Base-by-base conservation (phyloP, 2,888 invertebrate species). In the Andrena flavipes region DNA sequence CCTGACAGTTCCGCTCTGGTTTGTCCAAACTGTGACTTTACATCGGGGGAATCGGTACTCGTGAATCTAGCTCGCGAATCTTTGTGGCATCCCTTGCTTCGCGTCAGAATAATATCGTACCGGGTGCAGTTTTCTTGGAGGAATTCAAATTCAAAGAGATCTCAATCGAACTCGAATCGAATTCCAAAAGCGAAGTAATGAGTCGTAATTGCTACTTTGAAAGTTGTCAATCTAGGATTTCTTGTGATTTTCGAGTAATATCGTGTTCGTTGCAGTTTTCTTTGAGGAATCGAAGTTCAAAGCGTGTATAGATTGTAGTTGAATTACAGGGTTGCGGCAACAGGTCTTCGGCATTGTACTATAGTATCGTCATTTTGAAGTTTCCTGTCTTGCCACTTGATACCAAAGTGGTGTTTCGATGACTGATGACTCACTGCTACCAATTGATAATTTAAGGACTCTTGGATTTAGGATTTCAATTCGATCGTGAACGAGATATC, bases 1-100 rank as follows among this genome's bases (percentile, higher is more conserved):
- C 73, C 80, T 74, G 70, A 49, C 76, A 63, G 80, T 72, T 77
- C 72, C 30, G 56, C 65, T 68, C 59, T 33, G 26, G 1, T 51
- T 70, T 35, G 1, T 16, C n/a, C 2, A 20, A 67, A 77, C 59
- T 65, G 35, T 62, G 54, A 10, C 33, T 20, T 16, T 10, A 8
- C 33, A 23, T 0, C 63, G 35, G 20, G 5, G 20, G n/a, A 26
- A 23, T 48, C 33, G 29, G n/a, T 29, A 33, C 1, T 2, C 69
- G 69, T 26, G 29, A 70, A 59, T 5, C 35, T 26, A 26, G 4
- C 49, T 29, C 62, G 42, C 30, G 49, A 20, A 30, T 56, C 8
- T 26, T 10, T 26, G 65, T 29, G 48, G 64, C 26, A 10, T 2
- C 23, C 56, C 13, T 56, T 56, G 10, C 8, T 56, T 23, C 1